Conservation (phyloP, 2,797 vertebrate genomes). For the Acrossocheilus wenchowensis region DNA sequence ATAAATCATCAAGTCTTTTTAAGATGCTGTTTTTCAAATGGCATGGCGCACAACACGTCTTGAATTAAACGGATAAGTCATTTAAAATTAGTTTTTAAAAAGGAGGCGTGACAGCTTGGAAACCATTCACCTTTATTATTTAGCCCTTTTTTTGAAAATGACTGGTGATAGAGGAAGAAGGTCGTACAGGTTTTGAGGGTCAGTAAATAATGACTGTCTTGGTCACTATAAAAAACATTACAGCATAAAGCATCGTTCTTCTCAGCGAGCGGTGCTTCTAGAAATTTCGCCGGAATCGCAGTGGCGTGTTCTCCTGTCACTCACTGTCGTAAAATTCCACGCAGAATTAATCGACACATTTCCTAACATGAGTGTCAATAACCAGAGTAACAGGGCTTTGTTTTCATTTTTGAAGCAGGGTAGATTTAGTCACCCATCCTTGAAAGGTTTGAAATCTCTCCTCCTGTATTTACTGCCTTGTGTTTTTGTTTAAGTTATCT, state of each 20-base stretch:
- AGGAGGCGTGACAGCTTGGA: neutral
- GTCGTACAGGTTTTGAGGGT: neutral
- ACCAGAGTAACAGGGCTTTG: neutral
- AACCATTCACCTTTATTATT: neutral
- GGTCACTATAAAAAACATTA: too few species aligned
- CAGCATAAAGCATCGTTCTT: neutral
- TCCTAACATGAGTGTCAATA: neutral
- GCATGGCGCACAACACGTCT: neutral
- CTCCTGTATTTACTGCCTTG: neutral
- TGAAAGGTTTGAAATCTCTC: neutral
- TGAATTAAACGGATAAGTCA: neutral
- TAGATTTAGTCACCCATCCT: neutral
- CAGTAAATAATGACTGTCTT: neutral
- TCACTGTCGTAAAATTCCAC: neutral
- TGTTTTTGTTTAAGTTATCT: neutral
- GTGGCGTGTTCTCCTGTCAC: neutral
- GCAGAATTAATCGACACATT: neutral
- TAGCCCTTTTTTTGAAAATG: neutral
- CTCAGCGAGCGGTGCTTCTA: constrained; percentile 7
- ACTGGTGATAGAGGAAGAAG: neutral
- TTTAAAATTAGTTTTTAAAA: neutral
- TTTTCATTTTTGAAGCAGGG: neutral
- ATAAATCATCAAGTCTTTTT: neutral
- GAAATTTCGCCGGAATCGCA: constrained; percentile 42
- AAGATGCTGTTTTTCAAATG: neutral